Evolutionary conservation across 2,797 vertebrate genomes (phyloP).

Genomic region (Scarus forsteni): DNA sequence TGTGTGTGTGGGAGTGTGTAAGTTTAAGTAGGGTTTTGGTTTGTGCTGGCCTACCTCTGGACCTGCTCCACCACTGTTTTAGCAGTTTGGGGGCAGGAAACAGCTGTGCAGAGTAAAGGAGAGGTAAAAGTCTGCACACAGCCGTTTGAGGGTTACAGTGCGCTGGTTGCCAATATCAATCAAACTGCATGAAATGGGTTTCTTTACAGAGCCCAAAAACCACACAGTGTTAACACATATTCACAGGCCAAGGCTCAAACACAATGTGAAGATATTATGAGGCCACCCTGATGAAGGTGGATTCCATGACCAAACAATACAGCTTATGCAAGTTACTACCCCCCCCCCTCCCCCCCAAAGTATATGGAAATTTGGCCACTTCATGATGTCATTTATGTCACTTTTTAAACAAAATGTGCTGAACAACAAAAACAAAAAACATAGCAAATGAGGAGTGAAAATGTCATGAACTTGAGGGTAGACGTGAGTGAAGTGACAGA

Average conservation of each 20-base stretch:
- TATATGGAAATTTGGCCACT: slow-evolving; percentile 18
- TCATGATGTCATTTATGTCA: slow-evolving; percentile 36
- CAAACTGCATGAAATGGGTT: slow-evolving; percentile 64
- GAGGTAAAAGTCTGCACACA: slow-evolving; percentile 70
- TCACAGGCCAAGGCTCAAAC: slow-evolving; percentile 37
- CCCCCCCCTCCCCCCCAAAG: slow-evolving; percentile 9
- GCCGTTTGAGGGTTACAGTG: slow-evolving; percentile 78
- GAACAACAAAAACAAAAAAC: slow-evolving; percentile 22
- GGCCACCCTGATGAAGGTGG: slow-evolving; percentile 28
- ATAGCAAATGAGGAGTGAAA: slow-evolving; percentile 45
- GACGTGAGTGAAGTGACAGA: slow-evolving; percentile 23
- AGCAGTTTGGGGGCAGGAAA: slow-evolving; percentile 85
- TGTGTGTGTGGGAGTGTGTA: slow-evolving; percentile 17
- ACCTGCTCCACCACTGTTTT: slow-evolving; percentile 74
- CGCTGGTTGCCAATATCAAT: slow-evolving; percentile 76
- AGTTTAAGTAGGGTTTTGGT: slow-evolving; percentile 38
- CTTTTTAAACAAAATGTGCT: slow-evolving; percentile 29
- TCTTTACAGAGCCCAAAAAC: slow-evolving; percentile 64
- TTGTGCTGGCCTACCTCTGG: slow-evolving; percentile 69
- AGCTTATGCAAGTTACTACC: slow-evolving; percentile 4
- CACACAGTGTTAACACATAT: slow-evolving; percentile 72
- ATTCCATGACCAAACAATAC: background rate
- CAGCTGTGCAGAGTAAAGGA: slow-evolving; percentile 81
- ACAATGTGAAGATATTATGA: slow-evolving; percentile 8
- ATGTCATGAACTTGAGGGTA: slow-evolving; percentile 26